Evolutionary conservation across 2,113 vertebrate species (phyloP).

Genomic region (Aegotheles bennettii): DNA sequence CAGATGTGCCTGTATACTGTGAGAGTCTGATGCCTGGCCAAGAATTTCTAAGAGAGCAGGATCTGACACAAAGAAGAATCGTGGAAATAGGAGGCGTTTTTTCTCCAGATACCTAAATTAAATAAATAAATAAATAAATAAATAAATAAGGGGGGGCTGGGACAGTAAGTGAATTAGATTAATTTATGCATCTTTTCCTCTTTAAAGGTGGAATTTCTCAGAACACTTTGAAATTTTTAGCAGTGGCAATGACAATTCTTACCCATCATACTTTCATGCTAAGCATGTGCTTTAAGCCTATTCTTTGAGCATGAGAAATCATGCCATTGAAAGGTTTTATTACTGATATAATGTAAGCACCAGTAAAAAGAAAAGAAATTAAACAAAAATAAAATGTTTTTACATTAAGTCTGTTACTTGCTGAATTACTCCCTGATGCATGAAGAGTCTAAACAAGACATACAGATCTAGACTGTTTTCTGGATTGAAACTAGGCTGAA

Average conservation of each 20-base stretch:
- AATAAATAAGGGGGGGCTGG: too few relatives aligned
- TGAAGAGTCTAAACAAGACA: neutral
- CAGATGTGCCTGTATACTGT: slow-evolving; percentile 93
- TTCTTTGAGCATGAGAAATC: neutral
- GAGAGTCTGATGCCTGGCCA: slow-evolving; percentile 93
- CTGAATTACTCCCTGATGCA: neutral
- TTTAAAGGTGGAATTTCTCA: neutral
- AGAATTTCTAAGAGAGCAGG: slow-evolving; percentile 94
- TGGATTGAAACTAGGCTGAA: neutral
- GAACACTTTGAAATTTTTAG: neutral
- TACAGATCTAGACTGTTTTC: neutral
- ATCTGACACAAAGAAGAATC: slow-evolving; percentile 98
- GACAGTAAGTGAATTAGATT: neutral
- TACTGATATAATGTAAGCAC: neutral
- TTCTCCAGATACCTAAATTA: slow-evolving; percentile 89
- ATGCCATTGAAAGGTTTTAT: neutral
- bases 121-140: neutral
- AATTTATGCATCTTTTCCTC: neutral
- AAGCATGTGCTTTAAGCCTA: neutral
- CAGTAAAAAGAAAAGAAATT: neutral
- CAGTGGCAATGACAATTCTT: neutral
- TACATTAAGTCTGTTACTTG: neutral
- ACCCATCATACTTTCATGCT: neutral
- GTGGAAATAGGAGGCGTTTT: slow-evolving; percentile 91
- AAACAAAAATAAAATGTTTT: neutral